Base-by-base conservation (phyloP, 1,140 invertebrate species). In the Eufriesea mexicana region DNA sequence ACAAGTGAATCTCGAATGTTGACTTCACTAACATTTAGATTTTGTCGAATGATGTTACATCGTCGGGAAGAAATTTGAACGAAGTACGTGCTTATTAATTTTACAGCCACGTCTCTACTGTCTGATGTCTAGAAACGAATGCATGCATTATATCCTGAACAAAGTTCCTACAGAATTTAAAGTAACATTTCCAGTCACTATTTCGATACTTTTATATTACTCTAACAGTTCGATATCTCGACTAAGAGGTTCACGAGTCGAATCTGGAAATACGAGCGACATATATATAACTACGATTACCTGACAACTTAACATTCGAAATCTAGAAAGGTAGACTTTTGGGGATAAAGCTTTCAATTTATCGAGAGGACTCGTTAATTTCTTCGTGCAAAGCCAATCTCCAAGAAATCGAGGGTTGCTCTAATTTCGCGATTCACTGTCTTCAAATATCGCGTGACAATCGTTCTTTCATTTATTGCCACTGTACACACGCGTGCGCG, bases 401-500 rank as follows among this genome's bases (percentile, higher is more conserved):
- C 79, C 59, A 81, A 81, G 71, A 66, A 62, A 64, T 45, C 59
- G 20, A 54, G 25, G 23, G 0, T 75, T 14, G 5, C 54, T 64
- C 54, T 0, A 25, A 55, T 57, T 18, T 45, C 18, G 45, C 59
- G 47, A 85, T 73, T 73, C 70, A 71, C 20, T 70, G 66, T 57
- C 28, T 35, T 47, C 9, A 71, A 76, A 6, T 54, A 74, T 83
- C 79, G 51, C 42, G 54, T 35, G 59, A 86, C 55, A 79, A 51
- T 14, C 28, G 28, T 59, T 92, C 87, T 84, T 18, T 61, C 49
- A 89, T 86, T 84, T 72, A 85, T 91, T 93, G 93, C 93, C 93
- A 94, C 93, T 94, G 93, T 89, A 94, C 93, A 94, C 93, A 93
- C 89, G 81, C 83, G 66, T 77, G 83, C 89, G 70, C 70, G 35